phyloP scores from a whole-genome alignment of 2,888 invertebrate genomes.

The Stenodera caucasica region DNA sequence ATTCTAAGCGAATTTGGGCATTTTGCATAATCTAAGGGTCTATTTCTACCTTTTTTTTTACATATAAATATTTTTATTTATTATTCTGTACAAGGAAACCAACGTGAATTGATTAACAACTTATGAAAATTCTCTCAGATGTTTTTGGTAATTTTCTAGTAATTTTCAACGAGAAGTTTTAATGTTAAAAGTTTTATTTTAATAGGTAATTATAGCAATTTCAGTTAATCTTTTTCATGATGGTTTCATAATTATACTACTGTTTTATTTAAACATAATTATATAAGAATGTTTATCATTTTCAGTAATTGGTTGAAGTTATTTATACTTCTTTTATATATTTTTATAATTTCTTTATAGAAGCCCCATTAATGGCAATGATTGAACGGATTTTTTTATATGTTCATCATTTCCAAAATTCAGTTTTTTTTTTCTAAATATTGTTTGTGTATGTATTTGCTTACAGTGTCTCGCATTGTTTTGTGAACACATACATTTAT shows the following conservation, averaged over 20 bases:
- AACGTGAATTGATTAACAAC: conserved; percentile 16
- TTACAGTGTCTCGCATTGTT: conserved; percentile 17
- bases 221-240: conserved; percentile 23
- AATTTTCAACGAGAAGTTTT: background rate
- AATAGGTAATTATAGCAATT: conserved; percentile 16
- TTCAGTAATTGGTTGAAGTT: background rate
- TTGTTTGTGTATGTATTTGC: conserved; percentile 21
- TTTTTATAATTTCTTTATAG: conserved; percentile 3
- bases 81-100: background rate
- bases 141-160: background rate
- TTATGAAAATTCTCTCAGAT: background rate
- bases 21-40: background rate
- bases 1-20: background rate
- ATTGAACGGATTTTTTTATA: conserved; percentile 24
- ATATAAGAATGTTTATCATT: conserved; percentile 11
- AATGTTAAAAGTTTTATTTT: conserved; percentile 5
- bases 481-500: conserved; percentile 17
- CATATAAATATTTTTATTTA: background rate
- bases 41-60: no score
- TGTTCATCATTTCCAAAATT: conserved; percentile 12
- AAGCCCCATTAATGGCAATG: conserved; percentile 2
- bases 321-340: background rate
- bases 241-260: conserved; percentile 22
- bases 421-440: conserved; percentile 9
- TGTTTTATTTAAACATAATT: conserved; percentile 22